A percentile compares a stretch with the other conserved stretches of the same genome.
phyloP scores from a whole-genome alignment of 2,888 invertebrate genomes.

The Napeogenes sylphis region DNA sequence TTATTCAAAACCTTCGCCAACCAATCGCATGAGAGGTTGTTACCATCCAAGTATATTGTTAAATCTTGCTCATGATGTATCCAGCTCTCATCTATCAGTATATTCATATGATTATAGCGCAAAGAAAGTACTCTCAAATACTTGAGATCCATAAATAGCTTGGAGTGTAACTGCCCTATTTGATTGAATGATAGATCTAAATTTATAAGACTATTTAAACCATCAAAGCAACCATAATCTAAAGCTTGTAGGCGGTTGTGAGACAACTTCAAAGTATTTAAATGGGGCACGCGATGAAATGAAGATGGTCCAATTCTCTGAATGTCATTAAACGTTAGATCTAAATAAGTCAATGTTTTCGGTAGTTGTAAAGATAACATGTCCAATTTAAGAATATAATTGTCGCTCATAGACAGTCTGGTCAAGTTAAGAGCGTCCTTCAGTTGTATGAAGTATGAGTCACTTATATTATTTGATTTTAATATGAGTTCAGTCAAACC shows the following conservation, averaged over 20 bases:
- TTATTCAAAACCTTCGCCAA: constrained; percentile 51
- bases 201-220: constrained; percentile 43
- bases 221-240: constrained; percentile 58
- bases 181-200: constrained; percentile 48
- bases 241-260: constrained; percentile 48
- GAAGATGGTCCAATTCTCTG: constrained; percentile 50
- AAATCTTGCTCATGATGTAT: constrained; percentile 49
- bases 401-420: constrained; percentile 52
- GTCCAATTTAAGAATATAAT: constrained; percentile 48
- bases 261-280: constrained; percentile 51
- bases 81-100: constrained; percentile 57
- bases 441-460: constrained; percentile 47
- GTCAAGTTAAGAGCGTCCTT: constrained; percentile 47
- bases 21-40: constrained; percentile 61
- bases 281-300: constrained; percentile 44
- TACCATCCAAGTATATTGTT: constrained; percentile 56
- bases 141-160: constrained; percentile 56
- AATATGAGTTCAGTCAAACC: constrained; percentile 48
- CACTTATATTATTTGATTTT: constrained; percentile 54
- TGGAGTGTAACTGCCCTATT: constrained; percentile 52
- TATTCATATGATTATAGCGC: constrained; percentile 47
- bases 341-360: constrained; percentile 42
- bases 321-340: constrained; percentile 55
- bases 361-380: constrained; percentile 52
- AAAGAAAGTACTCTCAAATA: constrained; percentile 48